Percentiles rank a stretch among this genome's conserved stretches.
Evolutionary conservation across 23 tunicate genomes (phyloP).

Genomic region (Diplosoma virens): DNA sequence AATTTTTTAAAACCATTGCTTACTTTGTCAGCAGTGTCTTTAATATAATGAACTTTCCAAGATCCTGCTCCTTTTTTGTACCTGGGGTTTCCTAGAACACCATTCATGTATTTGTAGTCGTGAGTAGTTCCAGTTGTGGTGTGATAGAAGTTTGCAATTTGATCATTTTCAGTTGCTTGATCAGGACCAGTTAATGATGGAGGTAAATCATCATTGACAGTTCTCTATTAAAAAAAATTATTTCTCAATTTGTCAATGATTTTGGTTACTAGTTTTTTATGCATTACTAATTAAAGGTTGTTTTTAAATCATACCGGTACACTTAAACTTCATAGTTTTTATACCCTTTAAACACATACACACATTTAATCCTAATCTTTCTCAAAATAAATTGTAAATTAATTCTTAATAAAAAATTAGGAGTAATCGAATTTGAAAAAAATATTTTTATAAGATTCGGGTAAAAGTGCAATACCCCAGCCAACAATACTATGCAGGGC

Average conservation of each 20-base stretch:
- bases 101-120: slow-evolving; percentile 74
- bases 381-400: too few species aligned
- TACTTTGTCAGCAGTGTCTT: slow-evolving; percentile 82
- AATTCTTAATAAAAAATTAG: too few species aligned
- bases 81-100: slow-evolving; percentile 52
- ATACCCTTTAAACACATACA: too few species aligned
- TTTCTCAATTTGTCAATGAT: too few species aligned
- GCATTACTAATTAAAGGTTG: too few species aligned
- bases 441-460: not conserved
- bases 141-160: slow-evolving; percentile 62
- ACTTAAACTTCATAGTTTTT: too few species aligned
- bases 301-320: too few species aligned
- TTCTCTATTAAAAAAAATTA: slow-evolving; percentile 43
- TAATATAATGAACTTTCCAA: slow-evolving; percentile 88
- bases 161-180: slow-evolving; percentile 62
- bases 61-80: slow-evolving; percentile 79
- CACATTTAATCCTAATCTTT: too few species aligned
- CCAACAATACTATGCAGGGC: too few species aligned
- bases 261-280: too few species aligned
- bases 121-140: slow-evolving; percentile 91
- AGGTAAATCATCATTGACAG: slow-evolving; percentile 66
- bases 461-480: not conserved
- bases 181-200: slow-evolving; percentile 64
- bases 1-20: not conserved
- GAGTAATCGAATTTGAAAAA: too few species aligned